phyloP scores from a whole-genome alignment of 2,113 vertebrate genomes.

The Ivindomyrus marchei region DNA sequence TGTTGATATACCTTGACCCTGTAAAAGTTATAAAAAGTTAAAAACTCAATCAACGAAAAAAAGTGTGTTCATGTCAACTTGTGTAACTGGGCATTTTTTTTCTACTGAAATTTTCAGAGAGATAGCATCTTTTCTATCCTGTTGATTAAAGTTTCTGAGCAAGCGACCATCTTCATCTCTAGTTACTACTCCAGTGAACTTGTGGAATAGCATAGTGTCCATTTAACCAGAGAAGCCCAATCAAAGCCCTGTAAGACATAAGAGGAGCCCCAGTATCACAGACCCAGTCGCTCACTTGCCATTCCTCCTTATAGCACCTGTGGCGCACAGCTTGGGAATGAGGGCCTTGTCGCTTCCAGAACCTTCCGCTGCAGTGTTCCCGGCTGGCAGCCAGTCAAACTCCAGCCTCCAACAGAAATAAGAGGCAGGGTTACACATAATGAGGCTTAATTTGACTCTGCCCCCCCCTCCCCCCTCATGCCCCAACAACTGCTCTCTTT shows the following conservation, averaged over 20 bases:
- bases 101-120: too few relatives aligned
- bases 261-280: neutral
- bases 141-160: neutral
- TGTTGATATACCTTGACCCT: neutral
- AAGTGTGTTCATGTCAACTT: too few relatives aligned
- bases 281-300: neutral
- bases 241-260: neutral
- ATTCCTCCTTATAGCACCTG: neutral
- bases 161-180: neutral
- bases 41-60: too few relatives aligned
- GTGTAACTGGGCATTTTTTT: too few relatives aligned
- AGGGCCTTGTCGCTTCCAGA: conserved; percentile 12
- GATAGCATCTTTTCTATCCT: too few relatives aligned
- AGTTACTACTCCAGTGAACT: neutral
- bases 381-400: conserved; percentile 13
- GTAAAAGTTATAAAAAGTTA: too few relatives aligned
- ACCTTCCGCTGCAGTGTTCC: conserved; percentile 25
- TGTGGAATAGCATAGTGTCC: neutral
- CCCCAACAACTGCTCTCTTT: conserved; percentile 27
- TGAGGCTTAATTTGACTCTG: conserved; percentile 25
- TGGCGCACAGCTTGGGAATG: neutral
- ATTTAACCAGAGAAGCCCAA: neutral
- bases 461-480: neutral
- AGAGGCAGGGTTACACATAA: conserved; percentile 27
- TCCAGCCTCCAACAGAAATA: conserved; percentile 28